A percentile compares a stretch with the other conserved stretches of the same genome.
Conservation (phyloP, 1,140 invertebrate species). For the Bombus polaris region DNA sequence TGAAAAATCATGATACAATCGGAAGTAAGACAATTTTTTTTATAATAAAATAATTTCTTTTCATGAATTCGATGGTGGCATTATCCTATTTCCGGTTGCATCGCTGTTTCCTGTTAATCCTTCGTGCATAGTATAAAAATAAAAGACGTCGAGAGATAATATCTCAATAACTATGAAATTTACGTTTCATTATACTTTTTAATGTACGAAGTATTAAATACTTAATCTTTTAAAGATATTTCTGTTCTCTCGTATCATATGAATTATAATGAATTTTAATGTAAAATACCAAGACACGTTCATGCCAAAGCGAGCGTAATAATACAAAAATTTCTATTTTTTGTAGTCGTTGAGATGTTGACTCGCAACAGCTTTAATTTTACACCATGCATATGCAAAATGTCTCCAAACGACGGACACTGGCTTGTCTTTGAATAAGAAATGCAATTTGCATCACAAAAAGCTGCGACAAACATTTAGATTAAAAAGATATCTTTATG, state of each 20-base stretch:
- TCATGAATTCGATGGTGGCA: too few species aligned
- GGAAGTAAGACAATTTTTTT: background rate
- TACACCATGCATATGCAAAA: conserved; percentile 14
- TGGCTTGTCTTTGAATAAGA: background rate
- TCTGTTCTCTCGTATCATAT: background rate
- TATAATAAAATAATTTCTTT: background rate
- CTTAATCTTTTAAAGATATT: background rate
- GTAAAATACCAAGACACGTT: background rate
- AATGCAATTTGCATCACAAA: background rate
- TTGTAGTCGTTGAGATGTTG: background rate
- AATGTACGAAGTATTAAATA: background rate
- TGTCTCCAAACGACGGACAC: background rate
- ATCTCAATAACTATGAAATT: conserved; percentile 4
- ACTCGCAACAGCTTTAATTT: conserved; percentile 11
- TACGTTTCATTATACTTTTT: background rate
- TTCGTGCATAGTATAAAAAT: background rate
- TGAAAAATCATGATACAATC: background rate
- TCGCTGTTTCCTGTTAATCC: background rate
- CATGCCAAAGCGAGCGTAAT: background rate
- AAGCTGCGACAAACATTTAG: background rate
- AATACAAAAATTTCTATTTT: background rate
- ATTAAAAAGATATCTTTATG: background rate
- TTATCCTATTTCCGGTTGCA: background rate
- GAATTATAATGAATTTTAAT: background rate
- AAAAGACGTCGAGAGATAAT: background rate